phyloP scores from a whole-genome alignment of 1,140 invertebrate species.

The Drosophila sechellia region DNA sequence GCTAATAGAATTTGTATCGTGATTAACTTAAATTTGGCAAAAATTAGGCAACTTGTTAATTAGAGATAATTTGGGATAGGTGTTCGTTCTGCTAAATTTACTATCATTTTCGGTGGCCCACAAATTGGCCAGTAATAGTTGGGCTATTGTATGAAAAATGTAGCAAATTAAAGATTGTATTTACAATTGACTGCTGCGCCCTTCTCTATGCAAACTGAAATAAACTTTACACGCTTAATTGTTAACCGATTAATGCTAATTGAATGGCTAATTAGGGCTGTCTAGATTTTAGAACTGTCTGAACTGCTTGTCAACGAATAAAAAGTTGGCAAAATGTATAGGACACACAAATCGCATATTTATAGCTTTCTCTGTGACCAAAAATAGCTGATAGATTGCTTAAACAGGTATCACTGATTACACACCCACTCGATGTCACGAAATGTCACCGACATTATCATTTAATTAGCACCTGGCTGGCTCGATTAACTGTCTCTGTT shows the following conservation, averaged over 20 bases:
- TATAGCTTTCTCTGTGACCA: slow-evolving; percentile 43
- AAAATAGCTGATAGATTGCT: slow-evolving; percentile 44
- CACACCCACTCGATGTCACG: slow-evolving; percentile 23
- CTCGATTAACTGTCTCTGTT: slow-evolving; percentile 31
- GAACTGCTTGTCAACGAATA: slow-evolving; percentile 27
- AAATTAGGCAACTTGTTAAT: slow-evolving; percentile 25
- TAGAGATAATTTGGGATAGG: slow-evolving; percentile 6
- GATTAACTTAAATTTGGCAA: slow-evolving; percentile 25
- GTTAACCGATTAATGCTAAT: slow-evolving; percentile 59
- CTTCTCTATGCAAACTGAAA: neutral
- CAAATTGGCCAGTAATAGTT: slow-evolving; percentile 2
- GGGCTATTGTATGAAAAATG: slow-evolving; percentile 14
- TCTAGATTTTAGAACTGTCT: neutral
- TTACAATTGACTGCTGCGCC: slow-evolving; percentile 9
- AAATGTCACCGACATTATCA: slow-evolving; percentile 22
- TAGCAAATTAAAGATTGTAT: neutral
- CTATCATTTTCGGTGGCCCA: slow-evolving; percentile 16
- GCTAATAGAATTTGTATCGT: slow-evolving; percentile 38
- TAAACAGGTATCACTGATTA: slow-evolving; percentile 28
- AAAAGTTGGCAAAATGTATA: slow-evolving; percentile 26
- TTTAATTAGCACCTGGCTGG: slow-evolving; percentile 29
- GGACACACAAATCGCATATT: slow-evolving; percentile 29
- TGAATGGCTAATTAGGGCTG: slow-evolving; percentile 40
- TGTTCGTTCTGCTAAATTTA: slow-evolving; percentile 14
- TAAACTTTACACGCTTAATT: slow-evolving; percentile 52